phyloP scores from a whole-genome alignment of 2,888 invertebrate genomes.

The Lamproptera curius region DNA sequence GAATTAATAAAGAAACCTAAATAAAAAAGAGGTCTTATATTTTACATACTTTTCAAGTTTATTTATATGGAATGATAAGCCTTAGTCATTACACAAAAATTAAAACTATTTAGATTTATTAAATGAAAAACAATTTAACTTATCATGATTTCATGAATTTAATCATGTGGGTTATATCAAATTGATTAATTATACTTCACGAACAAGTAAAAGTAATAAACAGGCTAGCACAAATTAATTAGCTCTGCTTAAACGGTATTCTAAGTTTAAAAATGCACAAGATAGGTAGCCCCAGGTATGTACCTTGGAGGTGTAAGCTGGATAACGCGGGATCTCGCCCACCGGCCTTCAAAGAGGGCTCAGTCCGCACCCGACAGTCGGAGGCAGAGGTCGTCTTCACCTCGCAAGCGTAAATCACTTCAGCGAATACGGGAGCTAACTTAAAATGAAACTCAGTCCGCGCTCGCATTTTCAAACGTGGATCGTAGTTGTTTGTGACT shows the following conservation, averaged over 20 bases:
- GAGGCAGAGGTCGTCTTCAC: conserved; percentile 34
- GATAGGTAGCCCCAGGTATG: conserved; percentile 28
- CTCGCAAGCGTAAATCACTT: conserved; percentile 28
- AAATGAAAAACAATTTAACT: no score
- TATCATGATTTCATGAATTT: no score
- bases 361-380: conserved; percentile 49
- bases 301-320: conserved; percentile 30
- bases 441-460: conserved; percentile 53
- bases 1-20: no score
- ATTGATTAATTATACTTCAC: no score
- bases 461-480: conserved; percentile 37
- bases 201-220: no score
- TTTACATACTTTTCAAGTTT: no score
- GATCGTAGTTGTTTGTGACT: conserved; percentile 47
- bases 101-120: no score
- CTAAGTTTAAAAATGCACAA: conserved; percentile 18
- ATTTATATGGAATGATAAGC: no score
- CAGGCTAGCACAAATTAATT: no score
- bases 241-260: conserved; percentile 7
- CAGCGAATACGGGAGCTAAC: conserved; percentile 42
- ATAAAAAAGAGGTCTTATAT: no score
- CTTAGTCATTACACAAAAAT: no score
- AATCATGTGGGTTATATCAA: no score
- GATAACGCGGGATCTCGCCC: conserved; percentile 31
- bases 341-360: conserved; percentile 33